Conservation (phyloP, 2,888 invertebrate genomes). For the Parapristionchus giblindavisi region DNA sequence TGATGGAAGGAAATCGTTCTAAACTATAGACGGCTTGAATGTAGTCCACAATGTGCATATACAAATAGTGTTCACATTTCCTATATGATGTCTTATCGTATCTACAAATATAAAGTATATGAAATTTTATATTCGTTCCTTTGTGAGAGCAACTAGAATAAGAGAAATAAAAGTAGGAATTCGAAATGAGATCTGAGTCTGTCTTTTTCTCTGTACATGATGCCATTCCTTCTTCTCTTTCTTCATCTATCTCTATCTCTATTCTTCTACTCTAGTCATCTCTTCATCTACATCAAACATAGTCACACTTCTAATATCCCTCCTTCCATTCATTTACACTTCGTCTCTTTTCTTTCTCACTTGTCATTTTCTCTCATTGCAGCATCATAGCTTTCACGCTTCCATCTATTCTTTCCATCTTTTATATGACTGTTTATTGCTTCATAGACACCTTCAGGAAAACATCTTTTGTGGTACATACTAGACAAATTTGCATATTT, state of each 20-base stretch:
- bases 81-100: background rate
- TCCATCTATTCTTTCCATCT: no score
- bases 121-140: no score
- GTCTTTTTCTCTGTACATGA: slow-evolving; percentile 10
- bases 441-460: no score
- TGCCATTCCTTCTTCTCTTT: background rate
- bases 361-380: background rate
- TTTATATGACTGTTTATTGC: no score
- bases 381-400: no score
- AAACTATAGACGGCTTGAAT: slow-evolving; percentile 14
- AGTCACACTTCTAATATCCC: background rate
- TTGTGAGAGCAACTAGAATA: no score
- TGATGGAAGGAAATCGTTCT: slow-evolving; percentile 50
- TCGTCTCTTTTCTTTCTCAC: background rate
- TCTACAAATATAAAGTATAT: no score
- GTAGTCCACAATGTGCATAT: no score
- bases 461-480: no score
- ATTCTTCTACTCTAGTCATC: slow-evolving; percentile 17
- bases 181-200: background rate
- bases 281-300: background rate
- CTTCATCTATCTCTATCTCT: background rate
- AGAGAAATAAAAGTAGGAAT: slow-evolving; percentile 13
- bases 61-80: background rate
- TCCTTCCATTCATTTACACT: slow-evolving; percentile 20
- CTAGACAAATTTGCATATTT: no score